Base-by-base conservation (phyloP, 2,888 invertebrate genomes). In the Thalpophila matura region DNA sequence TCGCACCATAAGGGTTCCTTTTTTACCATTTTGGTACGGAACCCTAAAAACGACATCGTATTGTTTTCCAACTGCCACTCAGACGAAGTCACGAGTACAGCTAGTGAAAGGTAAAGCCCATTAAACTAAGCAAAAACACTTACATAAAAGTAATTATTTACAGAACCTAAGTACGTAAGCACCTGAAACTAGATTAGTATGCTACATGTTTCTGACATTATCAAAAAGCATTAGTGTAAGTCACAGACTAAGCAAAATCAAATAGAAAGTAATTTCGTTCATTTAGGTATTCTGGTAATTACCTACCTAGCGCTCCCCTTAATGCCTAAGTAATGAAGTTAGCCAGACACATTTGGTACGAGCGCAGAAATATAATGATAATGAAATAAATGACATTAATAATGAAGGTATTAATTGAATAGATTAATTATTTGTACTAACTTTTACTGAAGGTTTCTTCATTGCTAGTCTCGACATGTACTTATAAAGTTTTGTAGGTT, bases 251-350 rank as follows among this genome's bases (percentile, higher is more conserved):
- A 68, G 31, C 38, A 29, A 50, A 46, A 59, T 50, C 33, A 64
- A 69, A 56, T 50, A 55, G n/a, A 53, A n/a, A 72, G 10, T 43
- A 57, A 58, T 56, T 68, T 31, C 14, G 20, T 29, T 49, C 35
- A 63, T 76, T 50, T 46, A n/a, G n/a, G n/a, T n/a, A 56, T 64
- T 56, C 14, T 43, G 5, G 38, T 51, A 59, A 76, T 64, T 54
- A 65, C 37, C 18, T 42, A 31, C n/a, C n/a, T n/a, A n/a, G n/a
- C 31, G 18, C 27, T 29, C 16, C 12, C 46, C 27, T 58, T 53
- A 64, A 61, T 54, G 24, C 33, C 16, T 59, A 49, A 43, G 50
- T 68, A 64, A 72, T 61, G 35, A 50, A 58, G 27, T 63, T 33
- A 50, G 18, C 20, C 6, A 38, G 38, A 64, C 50, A 55, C 3